Base-by-base conservation (phyloP, 37 sponge, comb jelly and placozoan species). In the Lycopodina hypogea region DNA sequence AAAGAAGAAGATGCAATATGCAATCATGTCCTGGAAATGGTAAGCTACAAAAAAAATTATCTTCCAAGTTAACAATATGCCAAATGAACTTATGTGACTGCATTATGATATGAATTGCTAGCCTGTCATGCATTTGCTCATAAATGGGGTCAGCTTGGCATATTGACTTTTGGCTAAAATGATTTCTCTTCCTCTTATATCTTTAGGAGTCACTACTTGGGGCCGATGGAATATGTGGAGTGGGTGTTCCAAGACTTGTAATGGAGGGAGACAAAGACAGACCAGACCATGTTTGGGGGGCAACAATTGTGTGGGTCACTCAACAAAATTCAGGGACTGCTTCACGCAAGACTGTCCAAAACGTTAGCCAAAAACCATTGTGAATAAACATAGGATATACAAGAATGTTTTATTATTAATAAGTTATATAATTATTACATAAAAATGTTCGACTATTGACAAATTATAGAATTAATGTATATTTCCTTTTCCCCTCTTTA, bases 161-260 rank as follows among this genome's bases (percentile, higher is more conserved):
- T n/a, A n/a, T n/a, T n/a, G n/a, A n/a, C n/a, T n/a, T n/a, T n/a
- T n/a, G n/a, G n/a, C n/a, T n/a, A n/a, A n/a, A n/a, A n/a, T n/a
- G n/a, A n/a, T n/a, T n/a, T n/a, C n/a, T n/a, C n/a, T n/a, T n/a
- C n/a, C n/a, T n/a, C n/a, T n/a, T n/a, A n/a, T n/a, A n/a, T n/a
- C n/a, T n/a, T n/a, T 17, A 60, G 61, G 19, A 26, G 26, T 28
- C 8, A 28, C 61, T 60, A 26, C 61, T 22, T 60, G 61, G 61
- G 61, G 61, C 8, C 26, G 26, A 8, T 60, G 61, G 61, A 60
- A 28, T 28, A 60, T 23, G 8, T 93, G 93, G 93, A 83, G 89
- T 66, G 45, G 76, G 8, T 93, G 93, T 42, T 76, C 83, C 52
- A 83, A 79, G 11, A 69, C 71, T 30, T 93, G 93, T 89, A 89